Evolutionary conservation across 1,140 invertebrate genomes (phyloP).

Genomic region (Ostrea edulis): DNA sequence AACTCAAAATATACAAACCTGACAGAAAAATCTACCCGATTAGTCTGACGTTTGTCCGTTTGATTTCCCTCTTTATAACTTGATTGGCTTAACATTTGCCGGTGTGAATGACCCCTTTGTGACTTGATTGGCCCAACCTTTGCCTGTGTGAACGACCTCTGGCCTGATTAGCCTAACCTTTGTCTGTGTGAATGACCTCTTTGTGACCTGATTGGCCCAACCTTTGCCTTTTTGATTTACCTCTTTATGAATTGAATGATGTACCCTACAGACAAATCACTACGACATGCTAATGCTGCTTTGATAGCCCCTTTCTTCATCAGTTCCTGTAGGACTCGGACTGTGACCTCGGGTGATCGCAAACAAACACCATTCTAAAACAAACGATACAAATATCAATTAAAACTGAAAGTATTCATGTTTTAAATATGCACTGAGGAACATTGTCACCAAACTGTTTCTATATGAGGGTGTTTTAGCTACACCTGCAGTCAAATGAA

Average conservation of each 20-base stretch:
- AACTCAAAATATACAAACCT: no score
- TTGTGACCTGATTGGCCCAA: constrained; percentile 89
- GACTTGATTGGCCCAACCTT: neutral
- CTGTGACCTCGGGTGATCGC: constrained; percentile 85
- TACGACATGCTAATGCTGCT: constrained; percentile 86
- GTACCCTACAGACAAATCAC: constrained; percentile 84
- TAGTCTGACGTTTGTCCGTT: no score
- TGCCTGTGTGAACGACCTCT: neutral
- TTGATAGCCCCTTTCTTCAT: constrained; percentile 70
- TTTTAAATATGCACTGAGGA: neutral
- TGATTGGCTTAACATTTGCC: neutral
- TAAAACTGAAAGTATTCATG: neutral
- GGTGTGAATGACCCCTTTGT: neutral
- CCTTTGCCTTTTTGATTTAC: constrained; percentile 80
- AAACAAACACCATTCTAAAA: constrained; percentile 79
- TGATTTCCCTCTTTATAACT: neutral
- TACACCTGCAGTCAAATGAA: no score
- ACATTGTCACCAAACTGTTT: neutral
- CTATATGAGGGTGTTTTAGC: no score
- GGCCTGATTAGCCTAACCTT: neutral
- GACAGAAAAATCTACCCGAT: no score
- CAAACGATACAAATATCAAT: neutral
- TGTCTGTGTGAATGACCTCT: constrained; percentile 1
- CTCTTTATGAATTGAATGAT: constrained; percentile 87
- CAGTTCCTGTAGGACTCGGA: constrained; percentile 91